Evolutionary conservation across 2,797 vertebrate species (phyloP), one percentile per base, ranked within the genome.

Genomic region (Paratrypauchen microcephalus): DNA sequence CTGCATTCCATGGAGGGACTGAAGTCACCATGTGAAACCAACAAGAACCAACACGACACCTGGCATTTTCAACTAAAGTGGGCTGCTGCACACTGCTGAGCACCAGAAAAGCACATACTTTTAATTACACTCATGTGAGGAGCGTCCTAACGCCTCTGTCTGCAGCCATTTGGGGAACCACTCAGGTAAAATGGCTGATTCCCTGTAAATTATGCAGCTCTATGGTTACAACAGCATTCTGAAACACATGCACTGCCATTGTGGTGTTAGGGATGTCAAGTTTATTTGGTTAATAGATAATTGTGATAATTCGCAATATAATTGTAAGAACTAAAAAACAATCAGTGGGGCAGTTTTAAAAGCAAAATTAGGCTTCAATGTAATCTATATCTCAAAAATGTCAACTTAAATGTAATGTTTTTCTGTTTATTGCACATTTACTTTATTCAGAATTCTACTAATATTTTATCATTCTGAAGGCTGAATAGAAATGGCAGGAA

Each of bases 11-110:
- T 83, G 77, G 87, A 91, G 89, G 79, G 84, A 81, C 76, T 74
- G 39, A 62, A 89, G 88, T 84, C 79, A 63, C 80, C 75, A 86
- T 90, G 90, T 92, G 91, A 90, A 92, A 89, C 87, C 87, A 90
- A 90, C 89, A 85, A 92, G 90, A 92, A 92, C 89, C 89, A 86
- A 91, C 86, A 85, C 85, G 86, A 90, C 90, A 92, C 90, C 91
- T 92, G 91, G 88, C 82, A 82, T 82, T 90, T 89, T 77, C 76
- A 88, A 83, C 82, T 84, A 86, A 86, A 88, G 85, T 87, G 87
- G 88, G 86, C 82, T 83, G 86, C 74, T 89, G 83, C 86, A 90
- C 88, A 79, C 88, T 78, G 80, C 81, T 87, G 87, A 89, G 80
- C 87, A 88, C 84, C 78, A 69, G 73, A 70, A 73, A 77, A 72